These are phyloP conservation scores for Neodon shergylaensis DNA, from an alignment of 2,113 vertebrate species.

Conservation along the genomic window DNA sequence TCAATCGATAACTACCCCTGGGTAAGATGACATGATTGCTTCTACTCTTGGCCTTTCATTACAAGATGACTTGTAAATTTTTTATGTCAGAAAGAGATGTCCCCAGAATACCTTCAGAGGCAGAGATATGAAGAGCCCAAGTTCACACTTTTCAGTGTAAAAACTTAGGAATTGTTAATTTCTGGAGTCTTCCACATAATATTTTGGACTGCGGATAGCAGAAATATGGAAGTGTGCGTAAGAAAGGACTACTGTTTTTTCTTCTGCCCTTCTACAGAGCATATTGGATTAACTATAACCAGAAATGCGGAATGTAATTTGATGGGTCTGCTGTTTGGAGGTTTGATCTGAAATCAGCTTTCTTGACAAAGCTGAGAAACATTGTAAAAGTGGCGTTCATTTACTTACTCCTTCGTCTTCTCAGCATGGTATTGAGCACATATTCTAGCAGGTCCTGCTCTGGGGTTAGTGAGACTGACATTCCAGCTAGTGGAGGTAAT, in stretches of 20 bases:
- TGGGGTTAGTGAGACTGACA: background rate
- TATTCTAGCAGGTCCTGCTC: background rate
- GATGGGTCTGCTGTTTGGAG: background rate
- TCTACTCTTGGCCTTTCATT: too few relatives aligned
- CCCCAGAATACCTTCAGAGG: background rate
- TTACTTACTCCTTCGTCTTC: background rate
- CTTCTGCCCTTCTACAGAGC: background rate
- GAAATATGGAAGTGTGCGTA: background rate
- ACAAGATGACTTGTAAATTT: too few relatives aligned
- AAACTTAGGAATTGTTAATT: background rate
- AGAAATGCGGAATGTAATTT: conserved; percentile 1
- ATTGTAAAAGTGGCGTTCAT: background rate
- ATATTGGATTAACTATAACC: background rate
- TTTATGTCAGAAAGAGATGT: too few relatives aligned
- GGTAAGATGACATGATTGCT: too few relatives aligned
- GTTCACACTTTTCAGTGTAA: background rate
- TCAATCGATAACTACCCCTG: too few relatives aligned
- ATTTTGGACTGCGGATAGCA: background rate
- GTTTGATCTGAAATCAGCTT: background rate
- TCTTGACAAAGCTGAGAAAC: background rate
- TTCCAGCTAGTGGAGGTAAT: background rate
- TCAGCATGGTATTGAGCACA: background rate
- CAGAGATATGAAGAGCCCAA: background rate
- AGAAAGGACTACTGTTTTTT: background rate
- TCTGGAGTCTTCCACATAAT: background rate